Conservation (phyloP, 1,140 invertebrate genomes). For the Teleopsis dalmanni region DNA sequence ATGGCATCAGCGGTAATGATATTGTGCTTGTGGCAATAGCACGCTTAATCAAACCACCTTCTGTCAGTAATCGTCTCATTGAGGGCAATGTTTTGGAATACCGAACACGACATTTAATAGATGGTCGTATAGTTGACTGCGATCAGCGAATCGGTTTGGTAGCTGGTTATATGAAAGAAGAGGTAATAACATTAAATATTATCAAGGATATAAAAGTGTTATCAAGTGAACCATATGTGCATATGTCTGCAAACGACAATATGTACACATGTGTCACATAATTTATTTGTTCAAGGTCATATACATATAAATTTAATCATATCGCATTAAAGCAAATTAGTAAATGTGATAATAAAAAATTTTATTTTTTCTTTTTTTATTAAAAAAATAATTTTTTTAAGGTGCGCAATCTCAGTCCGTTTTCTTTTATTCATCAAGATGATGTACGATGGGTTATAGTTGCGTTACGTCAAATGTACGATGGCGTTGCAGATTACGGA, state of each 20-base stretch:
- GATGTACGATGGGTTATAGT: slow-evolving; percentile 78
- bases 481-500: slow-evolving; percentile 61
- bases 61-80: slow-evolving; percentile 58
- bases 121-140: slow-evolving; percentile 75
- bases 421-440: slow-evolving; percentile 78
- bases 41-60: slow-evolving; percentile 55
- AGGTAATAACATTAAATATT: too few species aligned
- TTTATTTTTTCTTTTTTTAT: neutral
- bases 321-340: neutral
- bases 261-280: too few species aligned
- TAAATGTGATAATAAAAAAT: neutral
- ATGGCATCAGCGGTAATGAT: slow-evolving; percentile 50
- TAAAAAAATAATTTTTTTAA: slow-evolving; percentile 8
- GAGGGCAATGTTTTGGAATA: slow-evolving; percentile 76
- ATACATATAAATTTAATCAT: neutral
- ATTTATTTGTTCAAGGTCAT: too few species aligned
- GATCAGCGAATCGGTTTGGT: slow-evolving; percentile 80
- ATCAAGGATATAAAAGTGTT: too few species aligned
- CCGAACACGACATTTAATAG: slow-evolving; percentile 71
- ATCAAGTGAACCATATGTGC: too few species aligned
- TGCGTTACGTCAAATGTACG: slow-evolving; percentile 77
- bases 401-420: slow-evolving; percentile 56
- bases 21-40: slow-evolving; percentile 61
- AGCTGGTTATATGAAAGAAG: slow-evolving; percentile 76
- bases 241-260: too few species aligned